Conservation (phyloP, 64 coral and sea anemone genomes). For the Pachyseris speciosa region DNA sequence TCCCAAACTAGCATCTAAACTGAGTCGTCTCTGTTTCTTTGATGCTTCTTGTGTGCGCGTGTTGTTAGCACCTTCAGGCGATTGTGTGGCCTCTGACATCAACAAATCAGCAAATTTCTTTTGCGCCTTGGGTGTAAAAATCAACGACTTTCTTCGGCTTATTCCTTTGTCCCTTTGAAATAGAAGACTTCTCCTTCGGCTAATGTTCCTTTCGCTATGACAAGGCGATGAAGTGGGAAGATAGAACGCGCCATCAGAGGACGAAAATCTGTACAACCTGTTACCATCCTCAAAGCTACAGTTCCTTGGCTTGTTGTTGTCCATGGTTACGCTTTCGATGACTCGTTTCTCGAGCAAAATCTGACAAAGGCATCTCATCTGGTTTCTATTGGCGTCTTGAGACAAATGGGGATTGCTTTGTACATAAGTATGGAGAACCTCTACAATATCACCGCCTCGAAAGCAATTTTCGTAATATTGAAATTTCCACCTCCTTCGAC, state of each 20-base stretch:
- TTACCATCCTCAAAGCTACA: conserved; percentile 74
- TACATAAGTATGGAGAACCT: conserved; percentile 79
- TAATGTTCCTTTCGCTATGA: background rate
- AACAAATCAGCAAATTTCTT: conserved; percentile 21
- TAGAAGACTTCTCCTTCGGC: conserved; percentile 31
- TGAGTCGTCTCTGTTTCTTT: conserved; percentile 26
- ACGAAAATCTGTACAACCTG: conserved; percentile 79
- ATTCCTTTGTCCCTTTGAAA: background rate
- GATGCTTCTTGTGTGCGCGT: background rate
- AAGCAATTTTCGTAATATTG: conserved; percentile 94
- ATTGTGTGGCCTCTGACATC: background rate
- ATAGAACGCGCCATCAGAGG: background rate
- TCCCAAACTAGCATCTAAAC: background rate
- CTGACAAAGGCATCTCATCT: conserved; percentile 88
- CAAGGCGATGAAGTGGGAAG: background rate
- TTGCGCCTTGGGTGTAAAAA: conserved; percentile 27
- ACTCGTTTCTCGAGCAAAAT: conserved; percentile 81
- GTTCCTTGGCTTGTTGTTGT: conserved; percentile 34
- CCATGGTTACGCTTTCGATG: conserved; percentile 68
- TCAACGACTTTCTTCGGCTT: background rate
- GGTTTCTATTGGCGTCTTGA: conserved; percentile 76
- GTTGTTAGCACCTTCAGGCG: background rate
- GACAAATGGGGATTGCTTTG: conserved; percentile 81
- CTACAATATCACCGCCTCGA: conserved; percentile 80
- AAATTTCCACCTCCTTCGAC: conserved; percentile 93